phyloP scores from a whole-genome alignment of 2,888 invertebrate species.

The Ptychoptera contaminata region DNA sequence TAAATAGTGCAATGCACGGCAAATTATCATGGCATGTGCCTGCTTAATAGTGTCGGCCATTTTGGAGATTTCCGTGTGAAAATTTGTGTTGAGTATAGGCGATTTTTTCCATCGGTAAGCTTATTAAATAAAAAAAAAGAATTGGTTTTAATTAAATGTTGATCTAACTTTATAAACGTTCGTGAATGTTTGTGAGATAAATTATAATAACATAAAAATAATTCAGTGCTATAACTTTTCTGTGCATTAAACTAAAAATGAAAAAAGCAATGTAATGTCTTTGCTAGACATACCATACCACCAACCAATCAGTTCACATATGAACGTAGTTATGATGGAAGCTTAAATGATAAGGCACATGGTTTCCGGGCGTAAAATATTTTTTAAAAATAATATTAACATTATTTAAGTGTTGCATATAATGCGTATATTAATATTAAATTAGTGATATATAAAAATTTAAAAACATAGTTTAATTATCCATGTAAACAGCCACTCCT shows the following conservation, averaged over 20 bases:
- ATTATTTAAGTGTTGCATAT: conserved; percentile 1
- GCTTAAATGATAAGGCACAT: conserved; percentile 34
- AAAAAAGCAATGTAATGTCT: conserved; percentile 4
- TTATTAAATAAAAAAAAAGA: conserved; percentile 5
- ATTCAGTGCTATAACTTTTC: neutral
- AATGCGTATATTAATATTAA: neutral
- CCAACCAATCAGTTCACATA: conserved; percentile 2
- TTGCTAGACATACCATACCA: conserved; percentile 1
- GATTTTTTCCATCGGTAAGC: conserved; percentile 43
- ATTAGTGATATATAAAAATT: neutral
- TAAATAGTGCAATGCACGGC: conserved; percentile 12
- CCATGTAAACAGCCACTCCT: conserved; percentile 6
- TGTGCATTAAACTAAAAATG: neutral
- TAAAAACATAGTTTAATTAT: conserved; percentile 1
- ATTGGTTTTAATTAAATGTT: conserved; percentile 1
- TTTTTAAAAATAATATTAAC: conserved; percentile 1
- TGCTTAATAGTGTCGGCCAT: conserved; percentile 43
- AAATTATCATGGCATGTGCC: conserved; percentile 47
- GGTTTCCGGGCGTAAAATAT: conserved; percentile 27
- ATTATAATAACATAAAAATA: neutral
- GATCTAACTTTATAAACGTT: neutral
- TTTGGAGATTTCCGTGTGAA: conserved; percentile 48
- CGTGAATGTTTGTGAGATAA: neutral
- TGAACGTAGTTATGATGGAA: conserved; percentile 18
- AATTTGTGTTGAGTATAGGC: conserved; percentile 42